phyloP scores from a whole-genome alignment of 2,113 vertebrate genomes.

The Siniperca knerii region DNA sequence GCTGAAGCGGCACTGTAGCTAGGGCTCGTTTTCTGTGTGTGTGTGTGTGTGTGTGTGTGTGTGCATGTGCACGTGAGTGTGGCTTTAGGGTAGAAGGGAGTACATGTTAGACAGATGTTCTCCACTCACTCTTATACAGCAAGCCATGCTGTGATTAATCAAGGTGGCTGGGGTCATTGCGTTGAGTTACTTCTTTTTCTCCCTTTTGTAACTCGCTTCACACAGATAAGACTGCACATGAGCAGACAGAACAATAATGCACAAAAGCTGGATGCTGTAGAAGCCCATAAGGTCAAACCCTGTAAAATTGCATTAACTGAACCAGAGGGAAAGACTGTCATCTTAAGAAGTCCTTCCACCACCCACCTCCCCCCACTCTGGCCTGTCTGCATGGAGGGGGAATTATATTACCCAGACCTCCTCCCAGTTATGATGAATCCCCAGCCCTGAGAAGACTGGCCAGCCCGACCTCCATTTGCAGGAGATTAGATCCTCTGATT shows the following conservation, averaged over 20 bases:
- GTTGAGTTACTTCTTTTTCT: conserved; percentile 29
- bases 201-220: conserved; percentile 17
- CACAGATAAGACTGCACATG: conserved; percentile 13
- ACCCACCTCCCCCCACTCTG: not conserved
- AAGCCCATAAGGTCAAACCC: conserved; percentile 54
- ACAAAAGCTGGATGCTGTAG: not conserved
- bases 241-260: conserved; percentile 49
- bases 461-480: conserved; percentile 81
- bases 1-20: conserved; percentile 46
- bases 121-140: conserved; percentile 10
- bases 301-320: conserved; percentile 67
- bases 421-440: conserved; percentile 80
- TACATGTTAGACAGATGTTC: conserved; percentile 58
- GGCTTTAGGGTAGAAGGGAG: conserved; percentile 11
- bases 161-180: conserved; percentile 44
- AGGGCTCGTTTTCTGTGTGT: not conserved
- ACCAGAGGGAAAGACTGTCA: conserved; percentile 64
- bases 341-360: conserved; percentile 53
- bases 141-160: conserved; percentile 56
- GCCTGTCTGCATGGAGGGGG: conserved; percentile 67
- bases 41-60: no score
- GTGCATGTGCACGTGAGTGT: not conserved
- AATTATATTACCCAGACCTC: conserved; percentile 80
- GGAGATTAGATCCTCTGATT: conserved; percentile 85
- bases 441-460: conserved; percentile 75